A percentile compares a stretch with the other conserved stretches of the same genome.
These are phyloP conservation scores for Nymphalis polychloros DNA, from an alignment of 2,888 invertebrate species.

Conservation along the genomic window DNA sequence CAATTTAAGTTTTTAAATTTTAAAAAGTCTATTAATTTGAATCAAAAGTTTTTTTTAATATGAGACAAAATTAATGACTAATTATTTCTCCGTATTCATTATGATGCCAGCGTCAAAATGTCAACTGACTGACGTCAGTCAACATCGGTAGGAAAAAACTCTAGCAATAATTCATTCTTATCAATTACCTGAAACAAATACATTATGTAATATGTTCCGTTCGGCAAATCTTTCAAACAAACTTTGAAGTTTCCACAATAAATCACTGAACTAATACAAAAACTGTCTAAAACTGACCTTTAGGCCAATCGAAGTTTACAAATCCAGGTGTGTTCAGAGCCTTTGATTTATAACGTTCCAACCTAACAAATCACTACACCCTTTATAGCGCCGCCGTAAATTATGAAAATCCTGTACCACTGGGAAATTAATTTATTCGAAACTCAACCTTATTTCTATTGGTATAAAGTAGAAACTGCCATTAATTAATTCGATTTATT, in stretches of 20 bases:
- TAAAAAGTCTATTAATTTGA: too few species aligned
- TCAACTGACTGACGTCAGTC: too few species aligned
- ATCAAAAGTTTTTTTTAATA: too few species aligned
- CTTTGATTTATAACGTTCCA: conserved; percentile 42
- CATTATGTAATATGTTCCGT: not conserved
- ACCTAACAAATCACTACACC: conserved; percentile 42
- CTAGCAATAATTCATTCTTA: too few species aligned
- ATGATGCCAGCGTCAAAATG: too few species aligned
- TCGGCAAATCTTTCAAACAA: conserved; percentile 21
- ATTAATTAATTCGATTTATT: conserved; percentile 10
- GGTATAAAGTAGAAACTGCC: conserved; percentile 10
- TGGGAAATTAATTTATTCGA: conserved; percentile 2
- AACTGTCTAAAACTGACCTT: conserved; percentile 41
- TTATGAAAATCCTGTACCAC: conserved; percentile 26
- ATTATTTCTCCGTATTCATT: too few species aligned
- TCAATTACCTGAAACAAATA: not conserved
- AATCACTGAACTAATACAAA: conserved; percentile 44
- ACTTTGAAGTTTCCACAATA: conserved; percentile 25
- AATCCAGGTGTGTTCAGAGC: conserved; percentile 40
- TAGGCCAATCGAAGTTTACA: conserved; percentile 38
- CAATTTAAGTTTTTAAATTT: too few species aligned
- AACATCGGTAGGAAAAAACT: too few species aligned
- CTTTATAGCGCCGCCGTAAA: conserved; percentile 32
- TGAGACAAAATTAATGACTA: too few species aligned
- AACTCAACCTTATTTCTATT: conserved; percentile 1